Base-by-base conservation (phyloP, 2,113 vertebrate genomes). In the Rhineura floridana region DNA sequence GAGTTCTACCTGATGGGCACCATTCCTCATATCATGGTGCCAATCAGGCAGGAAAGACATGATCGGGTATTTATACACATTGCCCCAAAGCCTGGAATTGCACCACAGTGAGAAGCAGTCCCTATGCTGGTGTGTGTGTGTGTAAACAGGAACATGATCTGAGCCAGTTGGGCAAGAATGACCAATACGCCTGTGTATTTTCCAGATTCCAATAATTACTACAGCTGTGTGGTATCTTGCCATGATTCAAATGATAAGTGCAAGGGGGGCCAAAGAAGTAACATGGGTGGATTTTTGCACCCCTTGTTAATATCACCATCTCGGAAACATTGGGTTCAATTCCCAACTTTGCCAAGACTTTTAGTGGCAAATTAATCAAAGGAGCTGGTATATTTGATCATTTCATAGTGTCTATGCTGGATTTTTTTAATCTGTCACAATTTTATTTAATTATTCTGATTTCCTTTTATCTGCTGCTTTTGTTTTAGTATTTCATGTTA, bases 381-480 rank as follows among this genome's bases (percentile, higher is more conserved):
- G 36, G 4, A 17, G 10, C 11, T 81, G 77, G 19, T 81, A 6
- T 25, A 36, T 4, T 48, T 48, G 33, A n/a, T 72, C 30, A 44
- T 80, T 72, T n/a, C 12, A 48, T 42, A 72, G 39, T 46, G 52
- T n/a, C 42, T 28, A 7, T 36, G 76, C 2, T 28, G 50, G 2
- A 4, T 33, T 19, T 12, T 73, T 72, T 73, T 36, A 3, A 81
- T 50, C 44, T 69, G 30, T 17, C 39, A 50, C 25, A 9, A 85
- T 42, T 82, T 90, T 67, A 67, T 67, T 46, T 36, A 42, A 72
- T 85, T 23, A 39, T 86, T 50, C 59, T 77, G 30, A 33, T 52
- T 84, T n/a, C 12, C 13, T 67, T 86, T 86, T 48, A 86, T 78
- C 13, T 82, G 21, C 48, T 82, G 6, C 3, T 89, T 81, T 85